Conservation (phyloP, 2,888 invertebrate species). For the Watsonalla cultraria region DNA sequence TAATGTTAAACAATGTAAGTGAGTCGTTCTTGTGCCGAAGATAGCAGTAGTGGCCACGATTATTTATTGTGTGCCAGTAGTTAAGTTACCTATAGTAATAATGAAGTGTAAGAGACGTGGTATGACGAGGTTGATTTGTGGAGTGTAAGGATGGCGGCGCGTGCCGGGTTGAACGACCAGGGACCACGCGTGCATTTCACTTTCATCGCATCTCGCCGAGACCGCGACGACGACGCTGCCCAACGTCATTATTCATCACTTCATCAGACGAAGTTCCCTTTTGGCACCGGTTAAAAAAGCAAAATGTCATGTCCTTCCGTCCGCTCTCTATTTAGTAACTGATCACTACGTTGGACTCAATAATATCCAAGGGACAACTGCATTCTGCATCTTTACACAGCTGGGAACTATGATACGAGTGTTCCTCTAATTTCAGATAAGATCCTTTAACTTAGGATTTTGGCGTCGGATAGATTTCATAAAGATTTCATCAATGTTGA, state of each 20-base stretch:
- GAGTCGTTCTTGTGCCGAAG: constrained; percentile 5
- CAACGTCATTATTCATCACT: constrained; percentile 37
- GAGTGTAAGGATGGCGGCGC: constrained; percentile 56
- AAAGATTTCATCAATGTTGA: too few species aligned
- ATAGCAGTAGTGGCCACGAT: constrained; percentile 6
- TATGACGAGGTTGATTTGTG: constrained; percentile 9
- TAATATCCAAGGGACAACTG: not conserved
- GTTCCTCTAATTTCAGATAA: too few species aligned
- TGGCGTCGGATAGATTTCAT: too few species aligned
- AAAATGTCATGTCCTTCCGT: not conserved
- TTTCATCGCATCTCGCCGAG: constrained; percentile 59
- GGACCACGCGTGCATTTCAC: constrained; percentile 65
- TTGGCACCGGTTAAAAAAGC: not conserved
- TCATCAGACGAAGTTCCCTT: constrained; percentile 18
- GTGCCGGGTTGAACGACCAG: constrained; percentile 78
- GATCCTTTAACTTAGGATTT: too few species aligned
- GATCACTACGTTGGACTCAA: not conserved
- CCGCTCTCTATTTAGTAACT: not conserved
- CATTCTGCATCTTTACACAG: too few species aligned
- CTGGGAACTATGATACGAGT: too few species aligned
- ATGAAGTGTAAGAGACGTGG: too few species aligned
- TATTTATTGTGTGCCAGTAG: too few species aligned
- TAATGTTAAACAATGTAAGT: too few species aligned
- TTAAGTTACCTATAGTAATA: too few species aligned
- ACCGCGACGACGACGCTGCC: constrained; percentile 28